Conservation (phyloP, 1,140 invertebrate species). For the Paramacrobiotus metropolitanus region DNA sequence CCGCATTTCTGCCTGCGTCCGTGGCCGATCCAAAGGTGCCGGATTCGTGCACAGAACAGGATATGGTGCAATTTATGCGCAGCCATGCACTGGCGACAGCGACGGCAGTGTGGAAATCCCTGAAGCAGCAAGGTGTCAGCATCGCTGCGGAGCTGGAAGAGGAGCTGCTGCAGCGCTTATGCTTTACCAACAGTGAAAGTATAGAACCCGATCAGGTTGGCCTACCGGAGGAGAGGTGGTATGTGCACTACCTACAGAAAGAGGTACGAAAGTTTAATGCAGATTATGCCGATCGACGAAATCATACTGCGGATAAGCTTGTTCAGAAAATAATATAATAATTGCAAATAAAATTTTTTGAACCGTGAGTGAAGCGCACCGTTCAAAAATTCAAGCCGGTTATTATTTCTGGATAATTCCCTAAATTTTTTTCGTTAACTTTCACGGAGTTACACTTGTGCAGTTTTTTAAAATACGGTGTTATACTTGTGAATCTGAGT, state of each 20-base stretch:
- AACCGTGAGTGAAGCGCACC: no score
- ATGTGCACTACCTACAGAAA: slow-evolving; percentile 17
- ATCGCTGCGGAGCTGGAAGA: slow-evolving; percentile 37
- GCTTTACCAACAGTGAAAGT: slow-evolving; percentile 49
- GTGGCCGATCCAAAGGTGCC: background rate
- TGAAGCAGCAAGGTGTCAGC: slow-evolving; percentile 31
- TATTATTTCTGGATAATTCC: no score
- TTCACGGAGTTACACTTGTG: no score
- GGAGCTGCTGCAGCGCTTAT: slow-evolving; percentile 49
- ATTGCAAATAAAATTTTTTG: no score
- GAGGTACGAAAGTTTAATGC: slow-evolving; percentile 30
- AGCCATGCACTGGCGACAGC: slow-evolving; percentile 39
- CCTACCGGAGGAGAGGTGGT: slow-evolving; percentile 56
- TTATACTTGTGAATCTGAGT: no score
- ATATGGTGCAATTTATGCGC: slow-evolving; percentile 36
- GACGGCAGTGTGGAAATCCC: slow-evolving; percentile 40
- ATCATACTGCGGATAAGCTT: no score
- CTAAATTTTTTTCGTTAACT: no score
- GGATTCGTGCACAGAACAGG: slow-evolving; percentile 26
- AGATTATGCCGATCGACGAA: no score
- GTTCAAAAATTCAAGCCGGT: no score
- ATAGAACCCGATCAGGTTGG: slow-evolving; percentile 34
- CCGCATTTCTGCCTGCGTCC: background rate
- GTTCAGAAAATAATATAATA: no score
- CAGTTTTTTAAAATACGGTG: no score